A percentile compares a stretch with the other conserved stretches of the same genome.
Evolutionary conservation across 2,113 vertebrate species (phyloP).

Genomic region (Drymodes brunneopygia): DNA sequence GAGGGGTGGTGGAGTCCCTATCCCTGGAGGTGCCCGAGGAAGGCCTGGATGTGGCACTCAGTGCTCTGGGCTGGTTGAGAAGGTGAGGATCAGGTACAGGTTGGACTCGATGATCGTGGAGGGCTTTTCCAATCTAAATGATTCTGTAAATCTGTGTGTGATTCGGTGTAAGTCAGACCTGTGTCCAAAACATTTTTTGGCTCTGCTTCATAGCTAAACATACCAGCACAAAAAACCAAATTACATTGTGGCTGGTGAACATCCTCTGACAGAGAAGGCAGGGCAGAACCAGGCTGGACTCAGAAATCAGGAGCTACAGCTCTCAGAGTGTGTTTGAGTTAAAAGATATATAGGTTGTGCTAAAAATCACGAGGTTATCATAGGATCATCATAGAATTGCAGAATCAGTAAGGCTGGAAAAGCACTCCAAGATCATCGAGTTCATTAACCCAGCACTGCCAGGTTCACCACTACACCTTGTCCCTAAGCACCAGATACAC

Average conservation of each 20-base stretch:
- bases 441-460: neutral
- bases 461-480: too few species aligned
- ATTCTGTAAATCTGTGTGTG: neutral
- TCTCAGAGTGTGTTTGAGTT: neutral
- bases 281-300: neutral
- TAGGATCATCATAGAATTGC: neutral
- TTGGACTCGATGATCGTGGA: accelerated
- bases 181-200: neutral
- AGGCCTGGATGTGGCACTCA: accelerated
- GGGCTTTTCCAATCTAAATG: neutral
- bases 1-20: neutral
- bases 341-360: neutral
- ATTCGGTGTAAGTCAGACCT: neutral
- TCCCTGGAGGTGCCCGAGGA: neutral
- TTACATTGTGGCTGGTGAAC: neutral
- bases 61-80: neutral
- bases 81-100: accelerated
- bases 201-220: neutral
- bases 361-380: neutral
- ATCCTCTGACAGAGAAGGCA: neutral
- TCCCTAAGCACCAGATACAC: neutral
- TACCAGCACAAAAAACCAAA: neutral
- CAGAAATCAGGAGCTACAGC: neutral
- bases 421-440: neutral
- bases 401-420: neutral